A percentile compares a stretch with the other conserved stretches of the same genome.
Conservation (phyloP, 2,888 invertebrate genomes). For the Cephus nigrinus region DNA sequence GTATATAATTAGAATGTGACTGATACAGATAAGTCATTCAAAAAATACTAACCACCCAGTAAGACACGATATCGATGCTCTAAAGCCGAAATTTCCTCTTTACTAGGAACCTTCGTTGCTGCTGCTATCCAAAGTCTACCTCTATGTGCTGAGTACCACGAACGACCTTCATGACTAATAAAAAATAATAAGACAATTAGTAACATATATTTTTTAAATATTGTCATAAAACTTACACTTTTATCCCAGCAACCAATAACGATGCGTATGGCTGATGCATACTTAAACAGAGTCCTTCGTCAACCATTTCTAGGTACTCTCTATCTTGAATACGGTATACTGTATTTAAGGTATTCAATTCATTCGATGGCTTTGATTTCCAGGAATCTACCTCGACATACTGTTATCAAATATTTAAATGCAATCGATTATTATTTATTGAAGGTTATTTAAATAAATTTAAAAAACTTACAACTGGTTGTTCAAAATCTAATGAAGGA, state of each 20-base stretch:
- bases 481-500: constrained; percentile 49
- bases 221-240: constrained; percentile 72
- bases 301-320: constrained; percentile 83
- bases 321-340: constrained; percentile 78
- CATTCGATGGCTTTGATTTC: constrained; percentile 12
- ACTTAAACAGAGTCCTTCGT: constrained; percentile 88
- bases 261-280: constrained; percentile 98
- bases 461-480: constrained; percentile 41
- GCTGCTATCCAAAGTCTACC: constrained; percentile 97
- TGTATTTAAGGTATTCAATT: constrained; percentile 27
- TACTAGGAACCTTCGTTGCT: constrained; percentile 79
- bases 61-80: constrained; percentile 78
- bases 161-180: constrained; percentile 88
- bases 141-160: constrained; percentile 92
- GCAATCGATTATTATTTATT: neutral
- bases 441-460: neutral
- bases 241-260: constrained; percentile 90
- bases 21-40: neutral
- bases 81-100: constrained; percentile 75
- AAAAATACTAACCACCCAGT: constrained; percentile 70
- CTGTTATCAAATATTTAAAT: constrained; percentile 31
- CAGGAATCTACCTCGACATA: constrained; percentile 37
- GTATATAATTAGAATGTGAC: neutral
- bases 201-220: constrained; percentile 3
- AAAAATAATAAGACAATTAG: neutral